These are phyloP conservation scores for Cololabis saira DNA, from an alignment of 2,113 vertebrate genomes.

Conservation along the genomic window DNA sequence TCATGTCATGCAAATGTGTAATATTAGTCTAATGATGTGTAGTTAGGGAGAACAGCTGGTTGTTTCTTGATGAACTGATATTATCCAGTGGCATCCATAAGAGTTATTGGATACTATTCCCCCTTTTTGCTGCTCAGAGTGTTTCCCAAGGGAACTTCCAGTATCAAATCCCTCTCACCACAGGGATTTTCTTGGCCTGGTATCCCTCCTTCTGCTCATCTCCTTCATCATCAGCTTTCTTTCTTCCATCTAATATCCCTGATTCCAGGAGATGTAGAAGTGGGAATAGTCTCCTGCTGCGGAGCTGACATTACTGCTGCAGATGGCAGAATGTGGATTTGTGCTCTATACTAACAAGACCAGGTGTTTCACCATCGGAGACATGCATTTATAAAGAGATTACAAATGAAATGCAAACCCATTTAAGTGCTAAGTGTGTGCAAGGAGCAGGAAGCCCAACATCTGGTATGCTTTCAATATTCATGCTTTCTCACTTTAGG, in stretches of 20 bases:
- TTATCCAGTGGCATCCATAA: slow-evolving; percentile 47
- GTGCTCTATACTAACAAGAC: slow-evolving; percentile 68
- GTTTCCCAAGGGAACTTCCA: slow-evolving; percentile 51
- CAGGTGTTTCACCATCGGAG: slow-evolving; percentile 70
- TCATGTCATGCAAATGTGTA: slow-evolving; percentile 39
- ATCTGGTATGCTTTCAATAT: slow-evolving; percentile 66
- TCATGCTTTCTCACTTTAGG: slow-evolving; percentile 53
- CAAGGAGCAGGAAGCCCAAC: slow-evolving; percentile 50
- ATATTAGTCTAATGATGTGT: slow-evolving; percentile 58
- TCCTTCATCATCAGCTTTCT: slow-evolving; percentile 53
- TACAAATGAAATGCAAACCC: slow-evolving; percentile 64
- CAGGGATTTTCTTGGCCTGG: slow-evolving; percentile 53
- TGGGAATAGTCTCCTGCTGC: slow-evolving; percentile 62
- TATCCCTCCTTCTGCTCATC: slow-evolving; percentile 31
- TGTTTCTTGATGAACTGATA: slow-evolving; percentile 53
- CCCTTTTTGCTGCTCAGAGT: slow-evolving; percentile 25
- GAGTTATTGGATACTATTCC: slow-evolving; percentile 38
- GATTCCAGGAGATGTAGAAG: slow-evolving; percentile 50
- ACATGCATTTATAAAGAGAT: slow-evolving; percentile 55
- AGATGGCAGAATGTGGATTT: slow-evolving; percentile 71
- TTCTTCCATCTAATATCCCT: slow-evolving; percentile 42
- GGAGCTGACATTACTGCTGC: slow-evolving; percentile 66
- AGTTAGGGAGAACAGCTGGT: slow-evolving; percentile 58
- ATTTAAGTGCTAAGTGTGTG: slow-evolving; percentile 63
- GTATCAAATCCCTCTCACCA: slow-evolving; percentile 38